phyloP scores from a whole-genome alignment of 2,113 vertebrate species.

The Oryzias melastigma region DNA sequence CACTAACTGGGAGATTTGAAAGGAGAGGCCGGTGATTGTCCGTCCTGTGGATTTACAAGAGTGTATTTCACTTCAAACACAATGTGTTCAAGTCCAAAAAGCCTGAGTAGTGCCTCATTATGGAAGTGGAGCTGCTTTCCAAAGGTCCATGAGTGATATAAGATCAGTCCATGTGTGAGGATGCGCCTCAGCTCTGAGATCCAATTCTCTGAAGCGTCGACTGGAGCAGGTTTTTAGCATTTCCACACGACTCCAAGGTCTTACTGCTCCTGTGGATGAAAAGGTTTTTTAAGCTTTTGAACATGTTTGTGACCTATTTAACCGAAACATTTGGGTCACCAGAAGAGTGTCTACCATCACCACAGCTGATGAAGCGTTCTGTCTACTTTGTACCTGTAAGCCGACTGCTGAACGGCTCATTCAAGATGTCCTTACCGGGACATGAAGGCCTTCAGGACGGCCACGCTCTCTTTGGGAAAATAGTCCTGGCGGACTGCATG shows the following conservation, averaged over 20 bases:
- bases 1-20: neutral
- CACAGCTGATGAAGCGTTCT: slow-evolving; percentile 4
- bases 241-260: slow-evolving; percentile 84
- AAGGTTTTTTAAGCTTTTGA: neutral
- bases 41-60: slow-evolving; percentile 9
- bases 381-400: slow-evolving; percentile 52
- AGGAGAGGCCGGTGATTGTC: neutral
- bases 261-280: slow-evolving; percentile 79
- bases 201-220: slow-evolving; percentile 77
- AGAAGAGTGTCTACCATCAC: slow-evolving; percentile 3
- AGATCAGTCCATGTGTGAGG: slow-evolving; percentile 15
- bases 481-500: slow-evolving; percentile 93
- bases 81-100: slow-evolving; percentile 18
- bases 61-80: slow-evolving; percentile 6
- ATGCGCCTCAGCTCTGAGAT: slow-evolving; percentile 62
- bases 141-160: slow-evolving; percentile 26
- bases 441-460: slow-evolving; percentile 87
- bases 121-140: slow-evolving; percentile 6
- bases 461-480: slow-evolving; percentile 86
- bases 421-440: slow-evolving; percentile 85
- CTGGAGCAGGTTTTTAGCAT: slow-evolving; percentile 83
- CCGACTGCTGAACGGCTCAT: slow-evolving; percentile 55
- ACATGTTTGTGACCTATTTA: neutral
- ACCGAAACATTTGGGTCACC: neutral
- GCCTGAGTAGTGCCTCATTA: neutral